Percentiles rank a stretch among this genome's conserved stretches.
Conservation (phyloP, 2,888 invertebrate species). For the Hesperia comma region DNA sequence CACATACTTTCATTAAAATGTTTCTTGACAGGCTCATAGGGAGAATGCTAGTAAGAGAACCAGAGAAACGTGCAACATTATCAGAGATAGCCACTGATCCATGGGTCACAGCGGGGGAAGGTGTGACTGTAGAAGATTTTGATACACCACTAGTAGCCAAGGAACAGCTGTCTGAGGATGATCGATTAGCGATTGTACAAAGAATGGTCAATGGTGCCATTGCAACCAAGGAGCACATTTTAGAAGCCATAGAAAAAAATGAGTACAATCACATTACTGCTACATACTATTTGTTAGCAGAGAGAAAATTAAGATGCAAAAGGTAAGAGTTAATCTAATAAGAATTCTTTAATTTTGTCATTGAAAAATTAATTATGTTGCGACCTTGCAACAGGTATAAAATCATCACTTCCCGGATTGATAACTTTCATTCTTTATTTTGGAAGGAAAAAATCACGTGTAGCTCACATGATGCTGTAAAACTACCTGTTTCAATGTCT, state of each 20-base stretch:
- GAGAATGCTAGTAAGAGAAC: slow-evolving; percentile 96
- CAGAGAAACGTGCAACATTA: slow-evolving; percentile 94
- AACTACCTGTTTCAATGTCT: too few species aligned
- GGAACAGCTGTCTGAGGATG: slow-evolving; percentile 95
- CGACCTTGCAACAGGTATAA: too few species aligned
- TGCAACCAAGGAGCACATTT: slow-evolving; percentile 96
- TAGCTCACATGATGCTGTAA: too few species aligned
- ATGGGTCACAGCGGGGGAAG: slow-evolving; percentile 89
- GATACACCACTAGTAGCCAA: slow-evolving; percentile 93
- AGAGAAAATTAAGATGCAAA: slow-evolving; percentile 92
- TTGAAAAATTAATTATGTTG: too few species aligned
- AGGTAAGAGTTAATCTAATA: slow-evolving; percentile 78
- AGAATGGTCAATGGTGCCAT: slow-evolving; percentile 98
- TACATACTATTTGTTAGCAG: slow-evolving; percentile 98
- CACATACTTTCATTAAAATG: background rate
- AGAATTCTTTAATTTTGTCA: too few species aligned
- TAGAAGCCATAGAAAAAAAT: slow-evolving; percentile 96
- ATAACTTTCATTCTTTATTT: too few species aligned
- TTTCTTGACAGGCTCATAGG: slow-evolving; percentile 88
- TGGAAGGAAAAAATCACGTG: too few species aligned
- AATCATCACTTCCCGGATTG: too few species aligned
- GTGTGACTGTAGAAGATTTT: slow-evolving; percentile 81
- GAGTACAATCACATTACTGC: slow-evolving; percentile 99
- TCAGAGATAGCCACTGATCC: slow-evolving; percentile 93
- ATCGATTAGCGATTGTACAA: slow-evolving; percentile 95